Evolutionary conservation across 2,888 invertebrate species (phyloP).

Genomic region (Autographa gamma): DNA sequence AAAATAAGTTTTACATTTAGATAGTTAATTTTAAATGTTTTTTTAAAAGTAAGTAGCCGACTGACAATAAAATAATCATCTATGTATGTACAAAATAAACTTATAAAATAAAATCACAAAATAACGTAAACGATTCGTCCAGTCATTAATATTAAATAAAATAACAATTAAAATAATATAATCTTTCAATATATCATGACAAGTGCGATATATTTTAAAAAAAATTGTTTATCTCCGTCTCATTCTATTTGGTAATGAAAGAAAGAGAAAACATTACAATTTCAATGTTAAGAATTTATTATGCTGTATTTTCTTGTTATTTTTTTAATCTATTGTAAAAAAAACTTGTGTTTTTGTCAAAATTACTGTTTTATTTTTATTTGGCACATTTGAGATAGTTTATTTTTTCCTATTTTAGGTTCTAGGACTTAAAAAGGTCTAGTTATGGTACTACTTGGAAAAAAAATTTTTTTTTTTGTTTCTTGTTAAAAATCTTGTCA

Average conservation of each 20-base stretch:
- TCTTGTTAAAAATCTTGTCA: background rate
- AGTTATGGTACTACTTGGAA: too few species aligned
- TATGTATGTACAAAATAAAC: conserved; percentile 41
- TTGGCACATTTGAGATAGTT: too few species aligned
- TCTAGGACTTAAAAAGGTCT: too few species aligned
- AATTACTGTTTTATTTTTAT: too few species aligned
- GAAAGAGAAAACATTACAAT: background rate
- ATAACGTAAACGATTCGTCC: conserved; percentile 31
- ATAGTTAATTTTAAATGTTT: background rate
- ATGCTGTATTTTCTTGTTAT: background rate
- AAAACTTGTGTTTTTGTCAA: too few species aligned
- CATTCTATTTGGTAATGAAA: background rate
- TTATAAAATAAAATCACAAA: conserved; percentile 48
- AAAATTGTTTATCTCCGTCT: background rate
- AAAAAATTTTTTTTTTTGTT: too few species aligned
- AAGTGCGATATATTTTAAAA: background rate
- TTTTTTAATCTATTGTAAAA: background rate
- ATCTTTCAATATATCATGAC: conserved; percentile 5
- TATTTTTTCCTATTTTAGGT: too few species aligned
- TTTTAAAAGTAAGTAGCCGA: conserved; percentile 18
- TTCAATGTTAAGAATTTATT: background rate
- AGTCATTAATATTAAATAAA: conserved; percentile 38
- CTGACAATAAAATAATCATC: conserved; percentile 30
- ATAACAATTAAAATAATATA: conserved; percentile 14
- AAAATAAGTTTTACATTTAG: background rate